These are phyloP conservation scores for Callopanchax toddi DNA, from an alignment of 2,113 vertebrate genomes.

Conservation along the genomic window DNA sequence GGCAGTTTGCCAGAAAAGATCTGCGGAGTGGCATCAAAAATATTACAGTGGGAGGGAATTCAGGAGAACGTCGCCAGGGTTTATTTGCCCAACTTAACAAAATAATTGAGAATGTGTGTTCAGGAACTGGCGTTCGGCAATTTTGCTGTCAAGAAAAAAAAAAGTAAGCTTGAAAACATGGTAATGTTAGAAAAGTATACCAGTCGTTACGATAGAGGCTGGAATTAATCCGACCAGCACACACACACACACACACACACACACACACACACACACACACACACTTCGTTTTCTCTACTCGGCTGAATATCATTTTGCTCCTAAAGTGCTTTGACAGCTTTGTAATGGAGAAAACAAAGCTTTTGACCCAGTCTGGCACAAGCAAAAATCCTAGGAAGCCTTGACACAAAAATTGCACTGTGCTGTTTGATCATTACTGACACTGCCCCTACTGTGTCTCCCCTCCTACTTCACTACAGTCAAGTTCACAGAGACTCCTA, in stretches of 20 bases:
- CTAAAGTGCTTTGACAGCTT: constrained; percentile 51
- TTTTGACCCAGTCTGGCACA: constrained; percentile 43
- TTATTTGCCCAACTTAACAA: constrained; percentile 14
- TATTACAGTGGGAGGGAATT: not conserved
- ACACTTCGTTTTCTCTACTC: constrained; percentile 33
- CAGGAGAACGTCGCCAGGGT: not conserved
- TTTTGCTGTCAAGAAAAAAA: constrained; percentile 12
- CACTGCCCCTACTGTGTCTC: constrained; percentile 51
- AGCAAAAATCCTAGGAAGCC: constrained; percentile 49
- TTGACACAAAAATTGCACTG: constrained; percentile 65
- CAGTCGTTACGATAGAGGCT: constrained; percentile 8
- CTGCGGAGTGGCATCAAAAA: constrained; percentile 18
- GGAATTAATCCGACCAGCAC: constrained; percentile 38
- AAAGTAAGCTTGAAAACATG: constrained; percentile 8
- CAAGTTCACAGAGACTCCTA: constrained; percentile 65
- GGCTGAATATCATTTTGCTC: constrained; percentile 34
- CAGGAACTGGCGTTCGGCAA: constrained; percentile 6
- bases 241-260: not conserved
- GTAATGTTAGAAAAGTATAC: constrained; percentile 17
- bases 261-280: too few species aligned
- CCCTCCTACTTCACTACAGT: constrained; percentile 58
- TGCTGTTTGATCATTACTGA: constrained; percentile 64
- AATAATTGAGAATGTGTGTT: constrained; percentile 1
- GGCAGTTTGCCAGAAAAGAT: constrained; percentile 40
- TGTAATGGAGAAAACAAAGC: constrained; percentile 59